Evolutionary conservation across 2,888 invertebrate species (phyloP).

Genomic region (Oligia fasciuncula): DNA sequence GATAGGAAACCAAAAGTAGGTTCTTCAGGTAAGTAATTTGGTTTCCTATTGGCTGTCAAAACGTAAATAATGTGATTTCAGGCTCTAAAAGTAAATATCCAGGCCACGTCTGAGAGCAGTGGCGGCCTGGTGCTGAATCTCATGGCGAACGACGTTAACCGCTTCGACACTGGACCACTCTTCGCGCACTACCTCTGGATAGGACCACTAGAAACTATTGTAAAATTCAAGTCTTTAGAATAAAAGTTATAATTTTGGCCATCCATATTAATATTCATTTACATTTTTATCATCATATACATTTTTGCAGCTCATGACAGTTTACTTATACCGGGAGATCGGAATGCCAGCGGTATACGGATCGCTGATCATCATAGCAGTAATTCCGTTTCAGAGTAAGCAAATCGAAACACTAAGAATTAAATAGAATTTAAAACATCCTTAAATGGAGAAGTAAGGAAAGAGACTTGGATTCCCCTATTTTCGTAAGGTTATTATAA

Average conservation of each 20-base stretch:
- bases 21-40: not conserved
- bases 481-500: not conserved
- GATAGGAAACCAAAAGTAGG: not conserved
- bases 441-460: not conserved
- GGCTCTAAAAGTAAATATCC: constrained; percentile 85
- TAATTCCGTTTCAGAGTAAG: constrained; percentile 88
- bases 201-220: constrained; percentile 92
- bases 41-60: not conserved
- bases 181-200: constrained; percentile 94
- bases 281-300: too few species aligned
- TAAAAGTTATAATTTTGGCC: not conserved
- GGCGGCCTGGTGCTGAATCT: constrained; percentile 90
- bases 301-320: constrained; percentile 80
- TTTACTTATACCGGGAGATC: constrained; percentile 89
- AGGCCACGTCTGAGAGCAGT: constrained; percentile 83
- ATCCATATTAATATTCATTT: not conserved
- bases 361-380: constrained; percentile 83
- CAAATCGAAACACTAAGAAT: not conserved
- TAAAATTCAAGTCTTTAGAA: constrained; percentile 68
- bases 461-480: not conserved
- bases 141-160: constrained; percentile 94
- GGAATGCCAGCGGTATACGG: constrained; percentile 89
- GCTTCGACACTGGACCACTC: constrained; percentile 92
- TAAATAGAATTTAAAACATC: not conserved
- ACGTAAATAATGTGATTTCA: constrained; percentile 63